A percentile compares a stretch with the other conserved stretches of the same genome.
Evolutionary conservation across 1,140 invertebrate genomes (phyloP).

Genomic region (Asbolus verrucosus): DNA sequence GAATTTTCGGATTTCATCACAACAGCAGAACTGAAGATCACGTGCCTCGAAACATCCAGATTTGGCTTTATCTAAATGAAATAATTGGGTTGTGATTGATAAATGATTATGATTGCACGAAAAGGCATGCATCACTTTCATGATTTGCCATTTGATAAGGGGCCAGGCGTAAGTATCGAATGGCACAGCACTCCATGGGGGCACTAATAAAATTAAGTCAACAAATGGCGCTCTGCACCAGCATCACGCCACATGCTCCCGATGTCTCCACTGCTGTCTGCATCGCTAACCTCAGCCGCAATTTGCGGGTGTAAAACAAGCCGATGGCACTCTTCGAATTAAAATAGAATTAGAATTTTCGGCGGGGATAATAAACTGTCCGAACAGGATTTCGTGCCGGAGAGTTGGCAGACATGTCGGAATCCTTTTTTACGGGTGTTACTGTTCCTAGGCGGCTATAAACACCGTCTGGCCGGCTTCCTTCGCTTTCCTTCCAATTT

Average conservation of each 20-base stretch:
- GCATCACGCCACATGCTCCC: slow-evolving; percentile 59
- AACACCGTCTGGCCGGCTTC: slow-evolving; percentile 42
- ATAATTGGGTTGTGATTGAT: too few species aligned
- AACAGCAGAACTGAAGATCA: too few species aligned
- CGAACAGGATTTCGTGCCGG: slow-evolving; percentile 26
- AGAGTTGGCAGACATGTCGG: slow-evolving; percentile 31
- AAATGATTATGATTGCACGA: too few species aligned
- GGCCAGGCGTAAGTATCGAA: slow-evolving; percentile 24
- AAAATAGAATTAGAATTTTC: too few species aligned
- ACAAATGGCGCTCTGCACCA: slow-evolving; percentile 57
- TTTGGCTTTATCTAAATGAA: too few species aligned
- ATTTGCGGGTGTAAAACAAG: slow-evolving; percentile 3
- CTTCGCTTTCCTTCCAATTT: slow-evolving; percentile 46
- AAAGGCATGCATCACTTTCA: slow-evolving; percentile 42
- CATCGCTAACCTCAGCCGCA: slow-evolving; percentile 8
- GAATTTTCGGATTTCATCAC: too few species aligned
- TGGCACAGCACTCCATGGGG: slow-evolving; percentile 47
- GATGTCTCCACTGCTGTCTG: slow-evolving; percentile 32
- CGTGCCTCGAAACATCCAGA: too few species aligned
- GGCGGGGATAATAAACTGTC: slow-evolving; percentile 6
- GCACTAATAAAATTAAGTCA: slow-evolving; percentile 58
- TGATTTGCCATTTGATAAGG: slow-evolving; percentile 42
- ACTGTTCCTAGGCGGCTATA: slow-evolving; percentile 42
- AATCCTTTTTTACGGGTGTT: slow-evolving; percentile 39
- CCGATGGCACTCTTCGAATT: neutral